These are phyloP conservation scores for Mastomys coucha DNA, from an alignment of 2,113 vertebrate genomes.

Conservation along the genomic window DNA sequence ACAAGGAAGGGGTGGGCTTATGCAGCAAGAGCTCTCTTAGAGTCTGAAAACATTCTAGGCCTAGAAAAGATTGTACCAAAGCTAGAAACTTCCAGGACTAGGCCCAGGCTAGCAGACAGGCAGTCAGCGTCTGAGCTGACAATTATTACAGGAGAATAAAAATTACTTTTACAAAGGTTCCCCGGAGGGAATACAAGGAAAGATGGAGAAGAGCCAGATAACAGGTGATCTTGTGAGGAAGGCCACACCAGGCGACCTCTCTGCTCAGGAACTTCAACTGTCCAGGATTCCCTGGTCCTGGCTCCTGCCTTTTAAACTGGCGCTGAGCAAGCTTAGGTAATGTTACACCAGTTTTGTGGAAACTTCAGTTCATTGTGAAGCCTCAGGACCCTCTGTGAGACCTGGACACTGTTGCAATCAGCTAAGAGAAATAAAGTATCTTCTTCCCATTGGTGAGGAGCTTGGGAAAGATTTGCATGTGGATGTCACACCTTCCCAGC, in stretches of 20 bases:
- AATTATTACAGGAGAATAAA: too few species aligned
- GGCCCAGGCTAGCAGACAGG: too few species aligned
- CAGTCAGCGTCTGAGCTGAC: too few species aligned
- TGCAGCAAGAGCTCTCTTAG: too few species aligned
- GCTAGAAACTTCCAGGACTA: too few species aligned
- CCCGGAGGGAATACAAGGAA: background rate
- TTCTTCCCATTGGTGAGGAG: background rate
- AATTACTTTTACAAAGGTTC: background rate
- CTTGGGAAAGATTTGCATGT: fast-evolving
- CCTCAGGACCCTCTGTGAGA: background rate
- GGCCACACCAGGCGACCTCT: background rate
- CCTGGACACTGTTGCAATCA: fast-evolving
- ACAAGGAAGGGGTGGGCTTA: too few species aligned
- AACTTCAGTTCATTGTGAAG: fast-evolving
- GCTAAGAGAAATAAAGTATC: fast-evolving
- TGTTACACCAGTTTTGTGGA: fast-evolving
- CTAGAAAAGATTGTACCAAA: too few species aligned
- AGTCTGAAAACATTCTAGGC: too few species aligned
- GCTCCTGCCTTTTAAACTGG: background rate
- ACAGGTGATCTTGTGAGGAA: fast-evolving
- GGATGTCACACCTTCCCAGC: background rate
- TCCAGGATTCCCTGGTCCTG: background rate
- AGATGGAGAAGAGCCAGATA: background rate
- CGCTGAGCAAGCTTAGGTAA: background rate
- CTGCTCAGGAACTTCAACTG: background rate